Evolutionary conservation across 2,113 vertebrate genomes (phyloP), one percentile per base, ranked within the genome.

Genomic region (Strigops habroptila): DNA sequence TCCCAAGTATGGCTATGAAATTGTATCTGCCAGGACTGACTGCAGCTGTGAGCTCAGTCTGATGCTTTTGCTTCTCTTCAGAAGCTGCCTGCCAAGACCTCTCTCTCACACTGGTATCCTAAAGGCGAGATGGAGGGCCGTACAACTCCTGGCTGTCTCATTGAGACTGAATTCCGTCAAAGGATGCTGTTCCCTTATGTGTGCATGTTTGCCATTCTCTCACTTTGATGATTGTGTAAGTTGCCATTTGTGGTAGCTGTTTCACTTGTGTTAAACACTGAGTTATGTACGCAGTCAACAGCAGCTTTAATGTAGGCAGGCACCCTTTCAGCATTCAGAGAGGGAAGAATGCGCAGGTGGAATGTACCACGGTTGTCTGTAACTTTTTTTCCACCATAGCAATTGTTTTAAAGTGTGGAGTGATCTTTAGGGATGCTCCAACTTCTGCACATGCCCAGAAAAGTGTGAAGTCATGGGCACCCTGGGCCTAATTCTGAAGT

Each of bases 1-100:
- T 92, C 86, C 96, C 92, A 96, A 96, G 90, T 96, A 97, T 94
- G 95, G 95, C 95, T 49, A 90, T 89, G 90, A 88, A 94, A 92
- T 24, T 0, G 1, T 37, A 77, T 90, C 94, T 87, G 74, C 80
- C 81, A 71, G 73, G 83, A 79, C 81, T 73, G 68, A 69, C 35
- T 71, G 69, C 86, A 76, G 91, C 91, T 81, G 76, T 60, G 30
- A 73, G 68, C 82, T 86, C 92, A 77, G 70, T 37, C 37, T 75
- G 76, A 55, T 65, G 59, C 76, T 57, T 71, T 76, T 88, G 69
- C 83, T 59, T 91, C 75, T 86, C 64, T 83, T 79, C 79, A 25
- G 51, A 75, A 94, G 51, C 59, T 81, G 63, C 18, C 73, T 89
- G 85, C 93, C 81, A 93, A 92, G 76, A 39, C 37, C 64, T 65